Evolutionary conservation across 2,113 vertebrate genomes (phyloP), one percentile per base, ranked within the genome.

Genomic region (Suncus etruscus): DNA sequence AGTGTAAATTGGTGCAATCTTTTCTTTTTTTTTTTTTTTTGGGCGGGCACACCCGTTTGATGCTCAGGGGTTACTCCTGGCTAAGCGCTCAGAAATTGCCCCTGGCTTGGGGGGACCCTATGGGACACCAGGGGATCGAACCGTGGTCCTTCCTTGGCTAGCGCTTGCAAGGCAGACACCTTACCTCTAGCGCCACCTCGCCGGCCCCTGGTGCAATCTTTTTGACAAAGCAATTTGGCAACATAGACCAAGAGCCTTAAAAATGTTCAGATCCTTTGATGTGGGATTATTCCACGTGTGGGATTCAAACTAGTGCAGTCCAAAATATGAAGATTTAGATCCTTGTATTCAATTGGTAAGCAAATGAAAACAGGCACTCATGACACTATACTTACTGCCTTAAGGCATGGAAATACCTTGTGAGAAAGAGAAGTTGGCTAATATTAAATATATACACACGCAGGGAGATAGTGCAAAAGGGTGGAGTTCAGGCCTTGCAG

Each of bases 1-100:
- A 93, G 92, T 94, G 90, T 94, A 94, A 93, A 95, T 95, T 94
- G 79, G 90, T 86, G 91, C 88, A 94, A 6, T 91, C 90, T 90
- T 87, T n/a, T n/a, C n/a, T n/a, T n/a, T n/a, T n/a, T n/a, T n/a
- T n/a, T n/a, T n/a, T n/a, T n/a, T n/a, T n/a, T n/a, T n/a, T n/a
- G n/a, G n/a, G n/a, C n/a, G n/a, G n/a, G n/a, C n/a, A n/a, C n/a
- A n/a, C n/a, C n/a, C n/a, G n/a, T n/a, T n/a, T n/a, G n/a, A n/a
- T n/a, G n/a, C n/a, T n/a, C n/a, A n/a, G n/a, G n/a, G n/a, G n/a
- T n/a, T n/a, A n/a, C n/a, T n/a, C n/a, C n/a, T n/a, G n/a, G n/a
- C n/a, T n/a, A n/a, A n/a, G n/a, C n/a, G n/a, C n/a, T n/a, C n/a
- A n/a, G n/a, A n/a, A n/a, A n/a, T n/a, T n/a, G n/a, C n/a, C n/a